phyloP scores from a whole-genome alignment of 2,113 vertebrate species.

The Grallaria varia region DNA sequence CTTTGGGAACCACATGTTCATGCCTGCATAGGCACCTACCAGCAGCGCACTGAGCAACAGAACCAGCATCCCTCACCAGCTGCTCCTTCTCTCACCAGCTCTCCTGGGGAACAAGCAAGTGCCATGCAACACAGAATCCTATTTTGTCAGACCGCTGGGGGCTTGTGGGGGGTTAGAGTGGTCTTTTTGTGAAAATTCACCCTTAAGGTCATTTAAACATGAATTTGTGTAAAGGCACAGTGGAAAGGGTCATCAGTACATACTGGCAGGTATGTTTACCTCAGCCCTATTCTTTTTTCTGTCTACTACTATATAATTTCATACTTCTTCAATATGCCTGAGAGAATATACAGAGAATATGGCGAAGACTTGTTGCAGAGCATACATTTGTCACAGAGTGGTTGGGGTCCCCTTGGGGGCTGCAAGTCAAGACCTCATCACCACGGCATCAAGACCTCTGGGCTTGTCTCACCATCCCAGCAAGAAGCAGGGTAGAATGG shows the following conservation, averaged over 20 bases:
- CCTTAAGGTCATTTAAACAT: not conserved
- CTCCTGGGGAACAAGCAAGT: not conserved
- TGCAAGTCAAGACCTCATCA: not conserved
- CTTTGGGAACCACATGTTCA: not conserved
- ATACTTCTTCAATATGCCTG: not conserved
- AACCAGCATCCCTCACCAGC: not conserved
- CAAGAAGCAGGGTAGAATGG: not conserved
- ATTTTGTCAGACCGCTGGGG: not conserved
- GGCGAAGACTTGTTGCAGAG: not conserved
- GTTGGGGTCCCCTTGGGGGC: rapidly evolving
- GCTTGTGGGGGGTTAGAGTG: not conserved
- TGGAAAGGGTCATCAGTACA: not conserved
- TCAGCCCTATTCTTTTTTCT: not conserved
- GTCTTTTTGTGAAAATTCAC: not conserved
- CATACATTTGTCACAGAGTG: not conserved
- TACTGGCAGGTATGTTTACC: not conserved
- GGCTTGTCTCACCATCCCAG: not conserved
- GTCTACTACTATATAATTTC: not conserved
- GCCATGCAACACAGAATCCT: not conserved
- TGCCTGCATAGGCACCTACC: not conserved
- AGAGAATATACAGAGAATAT: not conserved
- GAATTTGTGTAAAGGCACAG: not conserved
- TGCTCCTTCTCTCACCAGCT: not conserved
- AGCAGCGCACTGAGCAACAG: not conserved
- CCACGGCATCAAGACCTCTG: too few species aligned